Percentiles rank a stretch among this genome's conserved stretches.
These are phyloP conservation scores for Patiria miniata DNA, from an alignment of 35 echinoderm and acorn worm genomes.

Conservation along the genomic window DNA sequence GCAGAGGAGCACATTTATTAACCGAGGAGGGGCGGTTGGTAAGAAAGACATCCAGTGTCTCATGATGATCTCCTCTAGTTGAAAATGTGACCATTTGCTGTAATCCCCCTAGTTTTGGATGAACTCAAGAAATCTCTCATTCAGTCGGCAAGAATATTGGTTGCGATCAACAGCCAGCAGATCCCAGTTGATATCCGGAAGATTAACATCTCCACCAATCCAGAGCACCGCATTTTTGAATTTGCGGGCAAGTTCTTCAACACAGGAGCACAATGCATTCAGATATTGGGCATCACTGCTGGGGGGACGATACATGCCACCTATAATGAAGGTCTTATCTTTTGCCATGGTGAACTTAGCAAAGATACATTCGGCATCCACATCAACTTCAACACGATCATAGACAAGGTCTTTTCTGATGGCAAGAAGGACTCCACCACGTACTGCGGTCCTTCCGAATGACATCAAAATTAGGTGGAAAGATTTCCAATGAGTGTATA, in stretches of 20 bases:
- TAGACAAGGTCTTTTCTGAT: constrained; percentile 33
- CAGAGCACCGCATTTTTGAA: constrained; percentile 42
- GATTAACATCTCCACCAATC: constrained; percentile 40
- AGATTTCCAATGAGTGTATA: constrained; percentile 39
- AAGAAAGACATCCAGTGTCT: constrained; percentile 24
- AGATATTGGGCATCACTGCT: constrained; percentile 14
- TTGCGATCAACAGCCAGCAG: background rate
- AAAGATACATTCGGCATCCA: background rate
- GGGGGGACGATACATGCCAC: constrained; percentile 24
- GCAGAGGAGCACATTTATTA: background rate
- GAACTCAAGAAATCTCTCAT: constrained; percentile 19
- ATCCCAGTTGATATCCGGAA: constrained; percentile 45
- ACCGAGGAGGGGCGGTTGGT: constrained; percentile 38
- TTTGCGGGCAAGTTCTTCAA: constrained; percentile 15
- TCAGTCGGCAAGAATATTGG: background rate
- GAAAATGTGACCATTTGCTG: constrained; percentile 43
- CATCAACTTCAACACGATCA: constrained; percentile 7
- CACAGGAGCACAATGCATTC: background rate
- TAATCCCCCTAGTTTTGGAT: constrained; percentile 11
- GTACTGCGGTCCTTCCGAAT: constrained; percentile 41
- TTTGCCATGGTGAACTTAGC: constrained; percentile 15
- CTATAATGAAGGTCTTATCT: too few relatives aligned
- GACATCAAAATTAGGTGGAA: constrained; percentile 37
- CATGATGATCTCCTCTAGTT: constrained; percentile 34
- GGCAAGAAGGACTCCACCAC: constrained; percentile 48